Conservation (phyloP, 2,888 invertebrate species). For the Cheiracanthium punctorium region DNA sequence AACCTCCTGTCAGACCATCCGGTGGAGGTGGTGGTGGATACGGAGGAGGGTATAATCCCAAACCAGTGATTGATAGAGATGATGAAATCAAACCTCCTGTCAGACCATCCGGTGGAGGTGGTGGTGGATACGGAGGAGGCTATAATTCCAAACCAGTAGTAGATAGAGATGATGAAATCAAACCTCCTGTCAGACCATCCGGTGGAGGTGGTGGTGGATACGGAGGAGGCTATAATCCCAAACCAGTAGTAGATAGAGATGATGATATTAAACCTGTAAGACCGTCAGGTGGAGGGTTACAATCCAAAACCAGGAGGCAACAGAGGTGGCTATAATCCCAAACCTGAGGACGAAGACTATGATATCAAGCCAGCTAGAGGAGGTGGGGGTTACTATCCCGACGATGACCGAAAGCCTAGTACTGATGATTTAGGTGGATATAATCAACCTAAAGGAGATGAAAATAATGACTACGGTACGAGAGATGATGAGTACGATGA, state of each 20-base stretch:
- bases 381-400: conserved; percentile 15
- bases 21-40: conserved; percentile 7
- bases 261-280: conserved; percentile 21
- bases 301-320: neutral
- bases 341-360: conserved; percentile 11
- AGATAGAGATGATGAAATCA: neutral
- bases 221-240: conserved; percentile 10
- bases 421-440: conserved; percentile 39
- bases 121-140: neutral
- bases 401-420: neutral
- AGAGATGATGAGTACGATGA: neutral
- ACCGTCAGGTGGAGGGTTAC: neutral
- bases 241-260: conserved; percentile 9
- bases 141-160: neutral
- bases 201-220: conserved; percentile 6
- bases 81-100: neutral
- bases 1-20: neutral
- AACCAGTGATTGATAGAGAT: neutral
- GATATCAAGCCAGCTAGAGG: neutral
- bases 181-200: neutral
- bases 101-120: neutral
- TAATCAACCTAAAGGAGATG: conserved; percentile 27
- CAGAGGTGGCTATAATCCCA: conserved; percentile 16
- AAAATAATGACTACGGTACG: neutral
- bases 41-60: conserved; percentile 7